Percentiles rank a stretch among this genome's conserved stretches.
Evolutionary conservation across 2,797 vertebrate species (phyloP).

Genomic region (Platalea minor): DNA sequence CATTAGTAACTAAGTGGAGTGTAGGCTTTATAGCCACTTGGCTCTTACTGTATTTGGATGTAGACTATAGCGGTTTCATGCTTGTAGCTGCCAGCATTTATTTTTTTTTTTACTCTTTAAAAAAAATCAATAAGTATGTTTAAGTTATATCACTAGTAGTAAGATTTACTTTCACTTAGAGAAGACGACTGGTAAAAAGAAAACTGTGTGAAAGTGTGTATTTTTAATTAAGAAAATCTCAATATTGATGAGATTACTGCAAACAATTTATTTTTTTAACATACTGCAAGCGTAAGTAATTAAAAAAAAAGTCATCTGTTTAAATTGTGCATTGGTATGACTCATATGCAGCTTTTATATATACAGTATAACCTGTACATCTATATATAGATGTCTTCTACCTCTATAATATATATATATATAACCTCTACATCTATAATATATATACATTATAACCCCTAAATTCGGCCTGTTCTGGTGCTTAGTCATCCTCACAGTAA

Average conservation of each 20-base stretch:
- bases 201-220: neutral
- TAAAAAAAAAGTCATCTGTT: neutral
- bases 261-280: neutral
- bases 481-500: neutral
- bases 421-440: neutral
- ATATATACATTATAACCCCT: neutral
- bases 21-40: neutral
- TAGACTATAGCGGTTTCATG: neutral
- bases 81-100: neutral
- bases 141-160: neutral
- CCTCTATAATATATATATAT: neutral
- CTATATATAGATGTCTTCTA: neutral
- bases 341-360: neutral
- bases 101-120: neutral
- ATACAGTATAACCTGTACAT: neutral
- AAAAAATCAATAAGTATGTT: neutral
- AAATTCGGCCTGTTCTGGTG: neutral
- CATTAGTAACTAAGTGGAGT: neutral
- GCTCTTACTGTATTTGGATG: neutral
- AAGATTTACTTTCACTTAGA: neutral
- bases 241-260: neutral
- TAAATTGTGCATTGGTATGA: neutral
- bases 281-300: accelerated
- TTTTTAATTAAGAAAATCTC: neutral
- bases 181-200: neutral